Percentiles rank a stretch among this genome's conserved stretches.
These are phyloP conservation scores for Acromyrmex echinatior DNA, from an alignment of 1,140 invertebrate species.

Conservation along the genomic window DNA sequence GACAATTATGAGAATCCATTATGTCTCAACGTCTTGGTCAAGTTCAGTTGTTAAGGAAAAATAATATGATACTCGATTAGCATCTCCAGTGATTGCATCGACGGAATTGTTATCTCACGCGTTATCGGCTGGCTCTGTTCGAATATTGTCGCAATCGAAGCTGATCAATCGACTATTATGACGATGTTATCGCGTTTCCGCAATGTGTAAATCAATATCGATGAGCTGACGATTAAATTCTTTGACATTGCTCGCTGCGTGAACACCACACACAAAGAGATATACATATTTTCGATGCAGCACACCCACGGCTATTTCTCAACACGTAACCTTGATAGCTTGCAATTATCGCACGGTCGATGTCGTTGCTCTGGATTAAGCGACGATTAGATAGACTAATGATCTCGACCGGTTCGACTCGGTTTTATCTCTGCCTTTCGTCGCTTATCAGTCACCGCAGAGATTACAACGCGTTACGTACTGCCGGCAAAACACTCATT, in stretches of 20 bases:
- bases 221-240: constrained; percentile 41
- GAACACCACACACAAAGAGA: not conserved
- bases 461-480: constrained; percentile 53
- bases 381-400: constrained; percentile 68
- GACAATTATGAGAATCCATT: not conserved
- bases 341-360: constrained; percentile 11
- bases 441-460: constrained; percentile 66
- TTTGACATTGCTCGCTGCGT: constrained; percentile 14
- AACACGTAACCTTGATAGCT: constrained; percentile 36
- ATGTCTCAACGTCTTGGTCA: not conserved
- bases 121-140: constrained; percentile 45
- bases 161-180: constrained; percentile 64
- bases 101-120: constrained; percentile 56
- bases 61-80: constrained; percentile 44
- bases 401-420: constrained; percentile 26
- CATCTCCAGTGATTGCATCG: constrained; percentile 53
- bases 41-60: constrained; percentile 37
- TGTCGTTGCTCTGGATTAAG: constrained; percentile 57
- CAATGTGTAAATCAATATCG: constrained; percentile 62
- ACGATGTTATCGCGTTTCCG: constrained; percentile 59
- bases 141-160: constrained; percentile 38
- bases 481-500: constrained; percentile 45
- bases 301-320: not conserved
- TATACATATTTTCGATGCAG: not conserved
- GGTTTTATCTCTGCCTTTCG: constrained; percentile 65